phyloP scores from a whole-genome alignment of 2,113 vertebrate genomes.

The Columbina picui region DNA sequence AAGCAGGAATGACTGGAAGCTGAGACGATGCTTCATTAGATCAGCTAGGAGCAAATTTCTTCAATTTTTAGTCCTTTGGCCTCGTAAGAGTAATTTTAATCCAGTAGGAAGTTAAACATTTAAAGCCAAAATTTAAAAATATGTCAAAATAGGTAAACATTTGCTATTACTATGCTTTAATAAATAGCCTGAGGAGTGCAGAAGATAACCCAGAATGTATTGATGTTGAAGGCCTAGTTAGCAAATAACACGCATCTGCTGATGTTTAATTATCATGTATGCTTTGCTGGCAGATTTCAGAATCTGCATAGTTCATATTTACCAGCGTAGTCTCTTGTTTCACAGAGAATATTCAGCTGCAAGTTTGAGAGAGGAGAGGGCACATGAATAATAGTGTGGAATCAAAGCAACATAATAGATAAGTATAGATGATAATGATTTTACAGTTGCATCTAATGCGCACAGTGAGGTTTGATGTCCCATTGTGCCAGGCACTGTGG shows the following conservation, averaged over 20 bases:
- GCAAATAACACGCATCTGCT: conserved; percentile 45
- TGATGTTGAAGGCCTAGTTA: conserved; percentile 61
- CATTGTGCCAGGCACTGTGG: not conserved
- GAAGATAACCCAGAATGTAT: not conserved
- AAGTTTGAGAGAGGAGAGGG: not conserved
- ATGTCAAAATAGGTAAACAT: conserved; percentile 51
- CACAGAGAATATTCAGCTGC: not conserved
- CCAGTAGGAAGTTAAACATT: conserved; percentile 27
- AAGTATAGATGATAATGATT: conserved; percentile 6
- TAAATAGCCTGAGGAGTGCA: conserved; percentile 27
- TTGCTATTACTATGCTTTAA: conserved; percentile 50
- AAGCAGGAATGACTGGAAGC: conserved; percentile 49
- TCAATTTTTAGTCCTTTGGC: conserved; percentile 38
- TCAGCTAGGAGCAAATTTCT: conserved; percentile 54
- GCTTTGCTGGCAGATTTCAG: conserved; percentile 14
- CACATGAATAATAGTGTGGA: not conserved
- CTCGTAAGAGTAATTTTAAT: conserved; percentile 34
- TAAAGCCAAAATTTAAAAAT: conserved; percentile 34
- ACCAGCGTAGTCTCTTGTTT: not conserved
- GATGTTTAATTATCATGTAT: conserved; percentile 51
- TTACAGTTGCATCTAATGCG: conserved; percentile 13
- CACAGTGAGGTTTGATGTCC: not conserved
- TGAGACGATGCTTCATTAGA: conserved; percentile 41
- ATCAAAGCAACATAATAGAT: not conserved
- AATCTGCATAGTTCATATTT: conserved; percentile 36